These are phyloP conservation scores for Sinhomidia bicolor DNA, from an alignment of 2,888 invertebrate genomes.

Conservation along the genomic window DNA sequence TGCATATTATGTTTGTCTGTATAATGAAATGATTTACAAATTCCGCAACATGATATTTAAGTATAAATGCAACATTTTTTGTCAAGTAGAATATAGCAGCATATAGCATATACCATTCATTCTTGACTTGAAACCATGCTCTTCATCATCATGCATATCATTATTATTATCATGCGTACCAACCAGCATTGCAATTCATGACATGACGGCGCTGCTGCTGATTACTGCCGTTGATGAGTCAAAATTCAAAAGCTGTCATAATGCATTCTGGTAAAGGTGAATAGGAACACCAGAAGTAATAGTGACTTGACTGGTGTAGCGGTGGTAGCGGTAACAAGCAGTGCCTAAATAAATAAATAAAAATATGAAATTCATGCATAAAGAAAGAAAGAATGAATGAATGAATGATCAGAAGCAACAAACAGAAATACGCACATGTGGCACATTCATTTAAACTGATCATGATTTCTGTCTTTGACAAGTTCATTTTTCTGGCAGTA, in stretches of 20 bases:
- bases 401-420: constrained; percentile 29
- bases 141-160: neutral
- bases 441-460: constrained; percentile 18
- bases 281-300: neutral
- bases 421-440: neutral
- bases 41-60: neutral
- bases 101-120: neutral
- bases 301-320: neutral
- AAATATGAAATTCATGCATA: neutral
- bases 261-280: neutral
- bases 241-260: constrained; percentile 7
- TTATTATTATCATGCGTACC: neutral
- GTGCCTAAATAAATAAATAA: too few relatives aligned
- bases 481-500: constrained; percentile 20
- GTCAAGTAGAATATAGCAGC: neutral
- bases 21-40: constrained; percentile 5
- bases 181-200: constrained; percentile 11
- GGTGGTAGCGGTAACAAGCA: neutral
- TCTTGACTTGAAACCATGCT: neutral
- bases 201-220: constrained; percentile 35
- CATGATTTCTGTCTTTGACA: constrained; percentile 33
- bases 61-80: neutral
- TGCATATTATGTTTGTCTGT: neutral
- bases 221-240: constrained; percentile 20
- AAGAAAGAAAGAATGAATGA: neutral